Evolutionary conservation across 2,888 invertebrate genomes (phyloP), one percentile per base, ranked within the genome.

Genomic region (Eristalis tenax): DNA sequence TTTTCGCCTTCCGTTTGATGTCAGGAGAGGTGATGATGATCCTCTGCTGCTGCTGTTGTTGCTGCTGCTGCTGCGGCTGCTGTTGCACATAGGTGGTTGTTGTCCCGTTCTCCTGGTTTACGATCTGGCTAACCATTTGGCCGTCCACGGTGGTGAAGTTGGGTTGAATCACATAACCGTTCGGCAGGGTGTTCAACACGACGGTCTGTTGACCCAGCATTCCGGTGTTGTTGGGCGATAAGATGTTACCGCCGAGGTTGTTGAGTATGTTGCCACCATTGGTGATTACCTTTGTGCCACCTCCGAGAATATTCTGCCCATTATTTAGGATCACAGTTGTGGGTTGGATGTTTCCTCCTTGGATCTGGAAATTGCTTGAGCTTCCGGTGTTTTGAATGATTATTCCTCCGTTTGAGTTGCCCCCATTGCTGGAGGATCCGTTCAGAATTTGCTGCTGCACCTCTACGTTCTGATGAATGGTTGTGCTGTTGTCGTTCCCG

Each of bases 131-230:
- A 32, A 96, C 94, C 6, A 95, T 94, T 92, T 95, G 95, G 0
- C 96, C 96, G 89, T 97, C 97, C 89, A 97, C 95, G 0, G 97
- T 95, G 89, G 96, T 95, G 69, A 90, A 88, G 57, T 89, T 90
- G 0, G 96, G 96, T 90, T 97, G 97, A 61, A 97, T 94, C 6
- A 97, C 95, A 89, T 97, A 96, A 0, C 97, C 97, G 22, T 96
- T 94, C 68, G 96, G 96, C 86, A 97, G 93, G 0, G 97, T 95
- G 90, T 97, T 97, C 1, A 98, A 96, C 5, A 98, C 94, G 0
- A 97, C 96, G 0, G 97, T 96, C 35, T 96, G 96, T 90, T 95
- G 96, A 35, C 96, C 96, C 2, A 96, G 94, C 22, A 96, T 95
- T 4, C 88, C 84, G 10, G 89, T 83, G 84, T 89, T 90, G 71